These are phyloP conservation scores for Bemisia tabaci DNA, from an alignment of 1,140 invertebrate species.

Conservation along the genomic window DNA sequence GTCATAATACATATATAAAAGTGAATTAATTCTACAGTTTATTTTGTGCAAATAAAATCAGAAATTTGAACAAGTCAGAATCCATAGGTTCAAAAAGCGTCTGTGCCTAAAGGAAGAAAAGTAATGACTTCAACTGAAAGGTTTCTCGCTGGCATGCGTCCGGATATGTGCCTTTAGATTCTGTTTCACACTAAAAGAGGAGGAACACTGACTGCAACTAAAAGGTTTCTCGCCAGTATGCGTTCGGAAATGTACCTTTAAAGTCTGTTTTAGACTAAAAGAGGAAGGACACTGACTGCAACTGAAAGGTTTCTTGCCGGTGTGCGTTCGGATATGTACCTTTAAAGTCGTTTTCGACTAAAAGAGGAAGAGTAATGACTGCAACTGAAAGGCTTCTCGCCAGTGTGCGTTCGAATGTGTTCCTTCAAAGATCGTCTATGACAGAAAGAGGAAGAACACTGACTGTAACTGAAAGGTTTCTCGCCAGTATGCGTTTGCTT, in stretches of 20 bases:
- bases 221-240: background rate
- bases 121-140: no score
- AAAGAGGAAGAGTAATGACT: background rate
- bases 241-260: background rate
- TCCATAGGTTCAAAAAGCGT: no score
- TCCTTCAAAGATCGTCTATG: background rate
- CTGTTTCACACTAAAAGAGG: background rate
- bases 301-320: background rate
- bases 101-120: no score
- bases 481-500: background rate
- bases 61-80: no score
- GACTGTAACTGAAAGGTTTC: background rate
- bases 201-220: background rate
- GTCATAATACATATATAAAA: no score
- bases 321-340: background rate
- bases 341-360: background rate
- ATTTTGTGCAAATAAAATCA: no score
- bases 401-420: background rate
- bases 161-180: background rate
- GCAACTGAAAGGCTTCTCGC: background rate
- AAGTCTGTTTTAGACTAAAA: background rate
- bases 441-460: background rate
- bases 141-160: background rate
- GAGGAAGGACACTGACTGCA: background rate
- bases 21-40: no score